These are phyloP conservation scores for Uropsilus gracilis DNA, from an alignment of 2,113 vertebrate species.

Conservation along the genomic window DNA sequence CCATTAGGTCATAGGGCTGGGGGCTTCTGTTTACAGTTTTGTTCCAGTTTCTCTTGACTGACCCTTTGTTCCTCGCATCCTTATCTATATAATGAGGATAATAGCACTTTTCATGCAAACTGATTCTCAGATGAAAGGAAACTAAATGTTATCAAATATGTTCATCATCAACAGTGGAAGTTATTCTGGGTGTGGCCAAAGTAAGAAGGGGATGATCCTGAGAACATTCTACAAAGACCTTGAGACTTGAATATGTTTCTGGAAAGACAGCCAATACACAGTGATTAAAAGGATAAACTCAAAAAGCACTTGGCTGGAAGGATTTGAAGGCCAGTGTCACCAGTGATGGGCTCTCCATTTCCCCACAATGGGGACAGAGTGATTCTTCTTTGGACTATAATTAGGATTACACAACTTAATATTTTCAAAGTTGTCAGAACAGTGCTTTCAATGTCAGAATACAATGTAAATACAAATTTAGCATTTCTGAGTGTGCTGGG, in stretches of 20 bases:
- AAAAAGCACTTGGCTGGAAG: background rate
- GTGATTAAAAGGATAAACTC: background rate
- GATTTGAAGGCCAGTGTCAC: background rate
- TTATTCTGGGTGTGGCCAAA: background rate
- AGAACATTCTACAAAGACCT: background rate
- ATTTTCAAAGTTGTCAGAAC: background rate
- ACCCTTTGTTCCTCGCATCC: slow-evolving; percentile 1
- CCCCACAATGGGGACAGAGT: background rate
- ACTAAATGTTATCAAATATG: slow-evolving; percentile 31
- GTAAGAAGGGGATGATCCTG: background rate
- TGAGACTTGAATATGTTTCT: background rate
- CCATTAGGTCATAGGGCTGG: background rate
- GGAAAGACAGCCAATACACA: background rate
- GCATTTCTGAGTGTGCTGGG: background rate
- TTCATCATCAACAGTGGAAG: background rate
- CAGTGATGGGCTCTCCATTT: too few relatives aligned
- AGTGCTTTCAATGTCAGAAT: slow-evolving; percentile 23
- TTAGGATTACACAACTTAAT: background rate
- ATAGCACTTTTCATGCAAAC: slow-evolving; percentile 13
- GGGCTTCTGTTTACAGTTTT: background rate
- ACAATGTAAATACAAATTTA: slow-evolving; percentile 4
- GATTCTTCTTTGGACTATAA: background rate
- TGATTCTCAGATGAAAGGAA: slow-evolving; percentile 54
- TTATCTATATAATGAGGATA: slow-evolving; percentile 61
- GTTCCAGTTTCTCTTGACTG: background rate